Evolutionary conservation across 2,888 invertebrate species (phyloP), one percentile per base, ranked within the genome.

Genomic region (Drosophila prolongata): DNA sequence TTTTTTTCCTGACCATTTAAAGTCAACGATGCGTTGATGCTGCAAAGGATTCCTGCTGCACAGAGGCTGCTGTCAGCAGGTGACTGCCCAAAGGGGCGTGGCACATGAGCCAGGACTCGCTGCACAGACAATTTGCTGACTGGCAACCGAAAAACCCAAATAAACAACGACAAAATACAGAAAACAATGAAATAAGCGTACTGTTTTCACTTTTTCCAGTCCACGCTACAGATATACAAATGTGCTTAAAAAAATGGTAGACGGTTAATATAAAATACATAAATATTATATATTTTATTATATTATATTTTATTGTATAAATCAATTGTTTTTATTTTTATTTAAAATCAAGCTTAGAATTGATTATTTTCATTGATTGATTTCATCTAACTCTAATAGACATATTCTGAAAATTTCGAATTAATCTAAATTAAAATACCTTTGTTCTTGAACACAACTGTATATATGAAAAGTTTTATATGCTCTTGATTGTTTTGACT

Each of bases 41-140:
- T 65, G 65, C 66, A 65, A 66, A 65, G 65, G 65, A 65, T 55
- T 66, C 66, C 66, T 54, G 55, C 54, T 52, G 19, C 42, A 46
- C 66, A 42, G 37, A n/a, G 61, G 43, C 43, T 43, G 54, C 66
- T 66, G 66, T 66, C 67, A 67, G 67, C 67, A 67, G 67, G 67
- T 67, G 66, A 67, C 67, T 65, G 66, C 64, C 65, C 65, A 65
- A 40, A 37, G 54, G 65, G 65, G 65, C 52, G 65, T 65, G 65
- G 38, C 60, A 53, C 54, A 61, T 14, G 24, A 40, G 40, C 14
- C 34, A 47, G 66, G 54, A 66, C 65, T 46, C 46, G 54, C 34
- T 47, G 53, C 44, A 61, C 40, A 64, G 47, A 72, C 66, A 62
- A 64, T 79, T 64, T 59, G 66, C 68, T 64, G 68, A 74, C 78